phyloP scores from a whole-genome alignment of 1,140 invertebrate species.

The Coenobita brevimanus region DNA sequence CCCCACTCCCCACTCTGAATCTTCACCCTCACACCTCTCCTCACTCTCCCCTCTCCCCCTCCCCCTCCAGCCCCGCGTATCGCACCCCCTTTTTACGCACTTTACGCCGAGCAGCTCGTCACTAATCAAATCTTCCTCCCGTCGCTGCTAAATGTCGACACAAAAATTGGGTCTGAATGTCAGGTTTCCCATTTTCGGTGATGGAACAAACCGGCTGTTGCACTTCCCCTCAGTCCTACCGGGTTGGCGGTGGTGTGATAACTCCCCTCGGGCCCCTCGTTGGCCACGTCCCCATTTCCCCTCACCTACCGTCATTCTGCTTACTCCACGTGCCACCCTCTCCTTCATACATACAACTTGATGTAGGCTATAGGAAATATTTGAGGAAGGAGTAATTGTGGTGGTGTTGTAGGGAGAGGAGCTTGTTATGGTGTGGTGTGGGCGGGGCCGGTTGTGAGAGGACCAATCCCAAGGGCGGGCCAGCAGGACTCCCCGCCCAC shows the following conservation, averaged over 20 bases:
- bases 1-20: neutral
- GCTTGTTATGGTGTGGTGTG: conserved; percentile 12
- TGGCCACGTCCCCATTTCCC: neutral
- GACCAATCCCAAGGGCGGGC: conserved; percentile 34
- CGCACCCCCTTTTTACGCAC: conserved; percentile 55
- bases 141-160: conserved; percentile 62
- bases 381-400: neutral
- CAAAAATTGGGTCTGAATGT: conserved; percentile 63
- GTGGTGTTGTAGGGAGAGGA: conserved; percentile 17
- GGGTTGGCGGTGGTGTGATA: conserved; percentile 37
- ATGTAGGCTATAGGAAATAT: too few species aligned
- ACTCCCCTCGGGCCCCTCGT: neutral
- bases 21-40: neutral
- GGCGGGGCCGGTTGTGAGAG: conserved; percentile 36
- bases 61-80: conserved; percentile 32
- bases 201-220: conserved; percentile 63
- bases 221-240: conserved; percentile 49
- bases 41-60: neutral
- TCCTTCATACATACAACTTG: too few species aligned
- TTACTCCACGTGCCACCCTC: too few species aligned
- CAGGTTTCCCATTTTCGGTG: conserved; percentile 65
- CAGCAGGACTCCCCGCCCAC: conserved; percentile 36
- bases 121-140: conserved; percentile 57
- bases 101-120: conserved; percentile 50
- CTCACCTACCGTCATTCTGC: neutral